phyloP scores from a whole-genome alignment of 2,797 vertebrate species.

The Sebastolobus alascanus region DNA sequence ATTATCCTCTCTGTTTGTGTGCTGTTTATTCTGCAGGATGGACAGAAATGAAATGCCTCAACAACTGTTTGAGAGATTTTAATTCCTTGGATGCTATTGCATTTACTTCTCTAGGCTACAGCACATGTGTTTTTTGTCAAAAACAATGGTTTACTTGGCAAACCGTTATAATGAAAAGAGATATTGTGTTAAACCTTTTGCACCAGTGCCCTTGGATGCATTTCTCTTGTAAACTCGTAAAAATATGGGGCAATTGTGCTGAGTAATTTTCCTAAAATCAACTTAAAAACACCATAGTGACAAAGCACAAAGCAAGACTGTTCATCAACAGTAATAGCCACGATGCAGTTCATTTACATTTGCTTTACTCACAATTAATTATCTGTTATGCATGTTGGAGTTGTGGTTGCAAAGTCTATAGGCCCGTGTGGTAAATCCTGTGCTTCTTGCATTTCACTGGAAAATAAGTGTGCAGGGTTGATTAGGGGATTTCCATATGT shows the following conservation, averaged over 20 bases:
- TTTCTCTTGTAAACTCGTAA: not conserved
- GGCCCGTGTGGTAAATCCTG: slow-evolving; percentile 43
- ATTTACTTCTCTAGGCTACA: not conserved
- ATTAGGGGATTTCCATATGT: slow-evolving; percentile 82
- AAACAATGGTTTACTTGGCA: not conserved
- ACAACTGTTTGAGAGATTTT: not conserved
- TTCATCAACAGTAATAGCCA: not conserved
- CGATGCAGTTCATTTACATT: not conserved
- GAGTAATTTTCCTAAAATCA: slow-evolving; percentile 17
- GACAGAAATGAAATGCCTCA: not conserved
- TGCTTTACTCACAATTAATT: slow-evolving; percentile 24
- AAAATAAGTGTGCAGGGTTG: slow-evolving; percentile 63
- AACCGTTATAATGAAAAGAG: not conserved
- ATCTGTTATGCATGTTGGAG: slow-evolving; percentile 20
- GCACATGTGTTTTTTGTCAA: not conserved
- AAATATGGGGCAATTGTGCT: slow-evolving; percentile 1
- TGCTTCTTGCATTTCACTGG: slow-evolving; percentile 60
- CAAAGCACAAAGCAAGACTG: not conserved
- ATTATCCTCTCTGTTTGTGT: slow-evolving; percentile 14
- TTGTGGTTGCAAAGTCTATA: slow-evolving; percentile 23
- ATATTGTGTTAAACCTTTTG: slow-evolving; percentile 10
- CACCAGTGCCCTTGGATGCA: not conserved
- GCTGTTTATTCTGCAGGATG: not conserved
- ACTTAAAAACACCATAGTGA: not conserved
- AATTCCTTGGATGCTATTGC: not conserved